These are phyloP conservation scores for Anguilla rostrata DNA, from an alignment of 2,113 vertebrate species.

Conservation along the genomic window DNA sequence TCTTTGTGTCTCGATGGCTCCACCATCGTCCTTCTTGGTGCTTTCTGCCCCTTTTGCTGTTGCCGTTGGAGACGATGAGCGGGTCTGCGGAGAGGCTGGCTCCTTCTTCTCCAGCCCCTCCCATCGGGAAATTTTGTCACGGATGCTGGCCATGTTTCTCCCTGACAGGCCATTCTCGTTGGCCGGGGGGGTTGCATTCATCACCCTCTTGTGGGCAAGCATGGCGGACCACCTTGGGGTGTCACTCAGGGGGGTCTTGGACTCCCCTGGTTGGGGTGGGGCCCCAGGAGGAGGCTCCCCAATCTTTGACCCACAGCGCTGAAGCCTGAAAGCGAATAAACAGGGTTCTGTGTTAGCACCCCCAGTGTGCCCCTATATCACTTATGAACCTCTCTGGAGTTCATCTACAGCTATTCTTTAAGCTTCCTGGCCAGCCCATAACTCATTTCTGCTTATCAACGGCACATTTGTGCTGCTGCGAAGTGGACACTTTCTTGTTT, in stretches of 20 bases:
- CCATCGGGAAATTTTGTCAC: constrained; percentile 91
- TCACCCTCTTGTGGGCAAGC: constrained; percentile 69
- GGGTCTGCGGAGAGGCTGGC: constrained; percentile 12
- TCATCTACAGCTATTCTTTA: no score
- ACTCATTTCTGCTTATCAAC: no score
- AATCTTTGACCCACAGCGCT: constrained; percentile 15
- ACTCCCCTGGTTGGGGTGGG: constrained; percentile 9
- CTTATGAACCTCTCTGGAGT: no score
- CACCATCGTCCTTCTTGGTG: constrained; percentile 45
- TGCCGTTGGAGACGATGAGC: background rate
- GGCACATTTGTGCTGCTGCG: no score
- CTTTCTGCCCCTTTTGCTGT: constrained; percentile 55
- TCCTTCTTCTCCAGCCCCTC: constrained; percentile 76
- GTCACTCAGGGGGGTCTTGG: constrained; percentile 55
- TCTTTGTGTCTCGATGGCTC: constrained; percentile 42
- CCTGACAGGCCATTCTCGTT: constrained; percentile 61
- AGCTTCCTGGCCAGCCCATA: no score
- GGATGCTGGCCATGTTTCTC: constrained; percentile 76
- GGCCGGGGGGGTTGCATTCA: constrained; percentile 60
- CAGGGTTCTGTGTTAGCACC: background rate
- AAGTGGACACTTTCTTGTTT: no score
- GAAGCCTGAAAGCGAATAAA: constrained; percentile 30
- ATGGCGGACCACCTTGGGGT: constrained; percentile 66
- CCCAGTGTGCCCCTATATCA: no score
- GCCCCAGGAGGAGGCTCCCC: constrained; percentile 14